A percentile compares a stretch with the other conserved stretches of the same genome.
phyloP scores from a whole-genome alignment of 2,113 vertebrate genomes.

The Cacatua alba region DNA sequence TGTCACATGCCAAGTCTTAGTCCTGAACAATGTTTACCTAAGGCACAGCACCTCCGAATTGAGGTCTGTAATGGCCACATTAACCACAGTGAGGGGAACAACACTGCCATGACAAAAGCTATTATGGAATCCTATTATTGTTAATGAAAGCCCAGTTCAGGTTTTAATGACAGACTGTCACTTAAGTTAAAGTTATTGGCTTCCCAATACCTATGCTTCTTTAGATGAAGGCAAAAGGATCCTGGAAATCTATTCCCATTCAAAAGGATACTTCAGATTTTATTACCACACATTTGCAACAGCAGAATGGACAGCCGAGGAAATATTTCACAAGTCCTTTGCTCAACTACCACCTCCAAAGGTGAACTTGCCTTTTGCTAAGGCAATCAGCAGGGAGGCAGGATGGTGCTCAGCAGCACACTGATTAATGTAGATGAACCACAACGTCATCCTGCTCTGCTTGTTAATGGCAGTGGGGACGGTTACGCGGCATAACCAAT shows the following conservation, averaged over 20 bases:
- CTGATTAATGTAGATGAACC: not conserved
- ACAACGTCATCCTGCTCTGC: not conserved
- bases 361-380: not conserved
- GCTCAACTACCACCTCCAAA: not conserved
- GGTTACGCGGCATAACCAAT: not conserved
- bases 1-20: not conserved
- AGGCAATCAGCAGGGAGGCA: not conserved
- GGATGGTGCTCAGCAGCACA: not conserved
- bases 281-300: not conserved
- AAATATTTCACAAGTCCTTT: not conserved
- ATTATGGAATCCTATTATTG: conserved; percentile 43
- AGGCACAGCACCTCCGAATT: not conserved
- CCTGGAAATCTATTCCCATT: not conserved
- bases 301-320: not conserved
- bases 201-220: not conserved
- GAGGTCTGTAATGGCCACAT: conserved; percentile 7
- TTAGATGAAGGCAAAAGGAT: not conserved
- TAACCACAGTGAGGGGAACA: conserved; percentile 51
- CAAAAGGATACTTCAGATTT: not conserved
- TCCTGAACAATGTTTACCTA: not conserved
- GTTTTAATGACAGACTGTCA: conserved; percentile 54
- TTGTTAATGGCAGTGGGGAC: not conserved
- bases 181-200: not conserved
- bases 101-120: conserved; percentile 36
- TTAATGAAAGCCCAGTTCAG: conserved; percentile 61